Evolutionary conservation across 92 coral and sea anemone species (phyloP).

Genomic region (Porites cylindrica): DNA sequence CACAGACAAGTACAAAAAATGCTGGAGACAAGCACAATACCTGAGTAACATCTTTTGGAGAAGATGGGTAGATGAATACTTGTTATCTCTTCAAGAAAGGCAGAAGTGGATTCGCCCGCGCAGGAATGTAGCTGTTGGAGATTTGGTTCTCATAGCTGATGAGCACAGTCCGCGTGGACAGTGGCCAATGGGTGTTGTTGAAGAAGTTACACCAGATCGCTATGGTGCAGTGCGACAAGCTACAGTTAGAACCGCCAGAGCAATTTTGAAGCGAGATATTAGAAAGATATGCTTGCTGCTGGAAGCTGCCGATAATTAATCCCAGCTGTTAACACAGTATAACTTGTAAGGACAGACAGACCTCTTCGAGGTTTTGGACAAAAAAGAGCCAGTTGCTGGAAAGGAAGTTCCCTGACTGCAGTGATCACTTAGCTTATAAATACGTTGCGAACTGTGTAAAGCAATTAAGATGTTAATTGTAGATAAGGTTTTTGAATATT

Average conservation of each 20-base stretch:
- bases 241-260: constrained; percentile 21
- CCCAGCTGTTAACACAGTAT: too few relatives aligned
- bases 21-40: constrained; percentile 36
- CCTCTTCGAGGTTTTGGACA: too few relatives aligned
- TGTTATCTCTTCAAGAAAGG: constrained; percentile 13
- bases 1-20: neutral
- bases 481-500: too few relatives aligned
- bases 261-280: neutral
- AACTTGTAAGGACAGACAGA: neutral
- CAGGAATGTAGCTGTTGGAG: constrained; percentile 24
- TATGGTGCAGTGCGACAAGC: constrained; percentile 21
- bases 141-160: constrained; percentile 33
- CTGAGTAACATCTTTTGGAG: constrained; percentile 33
- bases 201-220: constrained; percentile 10
- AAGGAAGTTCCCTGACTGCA: neutral
- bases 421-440: neutral
- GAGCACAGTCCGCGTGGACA: constrained; percentile 17
- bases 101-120: constrained; percentile 16
- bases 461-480: too few relatives aligned
- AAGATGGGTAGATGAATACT: constrained; percentile 26
- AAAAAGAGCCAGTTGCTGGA: neutral
- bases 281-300: neutral
- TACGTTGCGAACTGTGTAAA: neutral
- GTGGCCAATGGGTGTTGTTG: constrained; percentile 19
- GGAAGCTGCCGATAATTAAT: neutral